Conservation (phyloP, 2,113 vertebrate genomes). For the Heliornis fulica region DNA sequence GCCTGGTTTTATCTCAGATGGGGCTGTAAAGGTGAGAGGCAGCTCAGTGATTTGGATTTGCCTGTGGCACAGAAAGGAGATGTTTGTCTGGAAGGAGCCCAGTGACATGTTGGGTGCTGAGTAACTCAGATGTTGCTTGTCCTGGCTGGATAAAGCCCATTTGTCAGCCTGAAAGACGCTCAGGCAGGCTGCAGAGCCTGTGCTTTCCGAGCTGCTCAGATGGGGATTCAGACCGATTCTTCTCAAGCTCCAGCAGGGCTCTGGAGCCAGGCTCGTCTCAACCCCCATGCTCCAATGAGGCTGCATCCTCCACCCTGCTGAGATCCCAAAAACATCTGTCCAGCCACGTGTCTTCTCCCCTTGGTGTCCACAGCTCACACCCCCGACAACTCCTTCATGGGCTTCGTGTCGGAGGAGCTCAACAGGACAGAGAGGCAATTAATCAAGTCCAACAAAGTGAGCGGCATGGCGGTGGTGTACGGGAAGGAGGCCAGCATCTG, state of each 20-base stretch:
- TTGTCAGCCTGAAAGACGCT: background rate
- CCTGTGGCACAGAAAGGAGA: background rate
- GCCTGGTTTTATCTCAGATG: background rate
- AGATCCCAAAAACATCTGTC: background rate
- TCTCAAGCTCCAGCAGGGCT: background rate
- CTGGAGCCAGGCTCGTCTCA: fast-evolving
- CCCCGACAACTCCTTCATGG: constrained; percentile 99
- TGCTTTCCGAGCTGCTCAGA: background rate
- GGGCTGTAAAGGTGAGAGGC: background rate
- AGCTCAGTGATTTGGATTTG: background rate
- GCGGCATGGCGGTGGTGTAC: constrained; percentile 94
- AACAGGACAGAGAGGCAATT: constrained; percentile 84
- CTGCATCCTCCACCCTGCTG: fast-evolving
- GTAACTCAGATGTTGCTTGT: background rate
- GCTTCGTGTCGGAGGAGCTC: constrained; percentile 94
- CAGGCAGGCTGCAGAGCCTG: fast-evolving
- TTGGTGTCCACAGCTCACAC: constrained; percentile 87
- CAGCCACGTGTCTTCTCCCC: background rate
- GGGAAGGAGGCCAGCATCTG: constrained; percentile 97
- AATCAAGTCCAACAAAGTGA: constrained; percentile 86
- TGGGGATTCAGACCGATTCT: background rate
- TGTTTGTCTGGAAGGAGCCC: background rate
- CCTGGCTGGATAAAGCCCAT: background rate
- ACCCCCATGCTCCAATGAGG: fast-evolving
- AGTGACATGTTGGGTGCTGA: background rate